Conservation (phyloP, 2,113 vertebrate genomes). For the Aldabrachelys gigantea region DNA sequence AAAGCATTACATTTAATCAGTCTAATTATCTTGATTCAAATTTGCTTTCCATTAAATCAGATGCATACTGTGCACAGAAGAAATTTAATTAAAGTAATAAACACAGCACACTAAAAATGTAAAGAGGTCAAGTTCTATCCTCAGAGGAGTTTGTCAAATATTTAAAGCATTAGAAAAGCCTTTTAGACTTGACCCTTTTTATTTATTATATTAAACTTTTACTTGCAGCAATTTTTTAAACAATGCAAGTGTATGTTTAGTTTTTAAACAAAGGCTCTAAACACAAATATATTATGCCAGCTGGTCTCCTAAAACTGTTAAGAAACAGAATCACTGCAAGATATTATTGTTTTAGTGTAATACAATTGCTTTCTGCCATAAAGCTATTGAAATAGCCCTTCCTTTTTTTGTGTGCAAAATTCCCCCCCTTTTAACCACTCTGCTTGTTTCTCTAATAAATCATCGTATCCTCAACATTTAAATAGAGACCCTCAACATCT, state of each 20-base stretch:
- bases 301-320: neutral
- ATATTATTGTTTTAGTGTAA: neutral
- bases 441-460: neutral
- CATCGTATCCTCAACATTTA: neutral
- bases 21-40: conserved; percentile 7
- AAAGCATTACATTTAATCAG: conserved; percentile 17
- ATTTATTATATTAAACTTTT: neutral
- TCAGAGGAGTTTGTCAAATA: neutral
- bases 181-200: neutral
- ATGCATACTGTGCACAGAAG: neutral
- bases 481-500: neutral
- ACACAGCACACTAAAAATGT: neutral
- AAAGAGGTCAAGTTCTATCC: neutral
- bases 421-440: neutral
- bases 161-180: neutral
- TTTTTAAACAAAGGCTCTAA: neutral
- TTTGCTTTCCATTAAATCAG: conserved; percentile 8
- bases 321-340: neutral
- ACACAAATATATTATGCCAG: neutral
- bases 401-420: neutral
- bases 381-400: neutral
- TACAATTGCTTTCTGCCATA: neutral
- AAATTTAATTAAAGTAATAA: conserved; percentile 1
- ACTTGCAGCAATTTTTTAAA: neutral
- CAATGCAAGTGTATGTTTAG: neutral